Evolutionary conservation across 35 echinoderm and acorn worm species (phyloP).

Genomic region (Apostichopus parvimensis): DNA sequence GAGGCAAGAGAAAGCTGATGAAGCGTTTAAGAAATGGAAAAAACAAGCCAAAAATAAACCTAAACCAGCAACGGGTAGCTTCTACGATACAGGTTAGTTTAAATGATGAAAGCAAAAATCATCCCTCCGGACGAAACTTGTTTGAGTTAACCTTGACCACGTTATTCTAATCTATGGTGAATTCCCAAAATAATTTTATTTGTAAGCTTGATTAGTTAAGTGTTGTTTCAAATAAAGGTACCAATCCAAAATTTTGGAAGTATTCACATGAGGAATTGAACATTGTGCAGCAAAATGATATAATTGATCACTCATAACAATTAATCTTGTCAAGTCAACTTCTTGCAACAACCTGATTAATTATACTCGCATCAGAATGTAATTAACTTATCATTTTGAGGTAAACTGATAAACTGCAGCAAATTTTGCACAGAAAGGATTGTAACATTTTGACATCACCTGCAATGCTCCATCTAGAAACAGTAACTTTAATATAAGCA

Average conservation of each 20-base stretch:
- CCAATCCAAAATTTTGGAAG: not conserved
- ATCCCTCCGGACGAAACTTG: not conserved
- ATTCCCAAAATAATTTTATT: not conserved
- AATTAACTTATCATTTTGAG: no score
- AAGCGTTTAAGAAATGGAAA: constrained; percentile 48
- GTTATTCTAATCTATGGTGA: not conserved
- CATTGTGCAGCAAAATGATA: no score
- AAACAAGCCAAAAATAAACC: constrained; percentile 28
- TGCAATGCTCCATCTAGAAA: no score
- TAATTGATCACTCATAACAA: no score
- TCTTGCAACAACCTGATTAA: no score
- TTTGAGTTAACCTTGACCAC: not conserved
- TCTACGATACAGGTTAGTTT: constrained; percentile 7
- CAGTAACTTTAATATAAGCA: no score
- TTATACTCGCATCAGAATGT: no score
- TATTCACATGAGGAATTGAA: not conserved
- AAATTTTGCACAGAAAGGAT: no score
- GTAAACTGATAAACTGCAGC: no score
- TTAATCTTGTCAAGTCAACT: no score
- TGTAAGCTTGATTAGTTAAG: not conserved
- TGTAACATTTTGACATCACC: no score
- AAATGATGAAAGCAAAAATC: not conserved
- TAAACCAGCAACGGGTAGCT: constrained; percentile 3
- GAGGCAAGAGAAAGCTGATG: constrained; percentile 39
- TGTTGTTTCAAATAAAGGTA: not conserved